Evolutionary conservation across 35 echinoderm and acorn worm species (phyloP).

Genomic region (Apostichopus japonicus): DNA sequence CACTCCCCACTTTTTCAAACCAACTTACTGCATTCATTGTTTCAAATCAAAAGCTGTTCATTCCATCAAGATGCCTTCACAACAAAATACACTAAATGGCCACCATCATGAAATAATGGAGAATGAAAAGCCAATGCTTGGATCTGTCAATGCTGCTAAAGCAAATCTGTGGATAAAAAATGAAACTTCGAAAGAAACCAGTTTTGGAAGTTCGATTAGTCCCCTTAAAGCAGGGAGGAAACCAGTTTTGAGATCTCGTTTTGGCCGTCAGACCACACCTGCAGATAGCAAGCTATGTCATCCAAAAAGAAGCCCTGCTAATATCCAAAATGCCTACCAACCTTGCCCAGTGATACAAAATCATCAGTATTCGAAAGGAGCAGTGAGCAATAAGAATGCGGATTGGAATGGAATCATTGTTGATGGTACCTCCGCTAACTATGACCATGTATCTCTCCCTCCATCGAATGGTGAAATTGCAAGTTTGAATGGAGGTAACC

Average conservation of each 20-base stretch:
- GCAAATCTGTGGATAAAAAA: slow-evolving; percentile 2
- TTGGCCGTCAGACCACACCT: neutral
- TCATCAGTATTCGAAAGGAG: neutral
- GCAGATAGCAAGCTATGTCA: neutral
- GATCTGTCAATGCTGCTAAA: slow-evolving; percentile 5
- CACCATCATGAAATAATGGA: neutral
- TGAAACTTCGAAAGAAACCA: neutral
- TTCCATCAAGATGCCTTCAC: slow-evolving; percentile 9
- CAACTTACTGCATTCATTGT: slow-evolving; percentile 44
- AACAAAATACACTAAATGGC: slow-evolving; percentile 11
- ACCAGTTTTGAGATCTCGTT: neutral
- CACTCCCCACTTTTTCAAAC: slow-evolving; percentile 52
- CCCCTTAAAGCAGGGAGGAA: neutral
- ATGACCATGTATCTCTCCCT: neutral
- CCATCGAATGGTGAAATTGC: neutral
- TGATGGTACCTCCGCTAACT: neutral
- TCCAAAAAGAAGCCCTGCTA: neutral
- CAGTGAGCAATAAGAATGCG: neutral
- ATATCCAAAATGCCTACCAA: neutral
- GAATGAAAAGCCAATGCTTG: neutral
- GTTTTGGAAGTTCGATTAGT: neutral
- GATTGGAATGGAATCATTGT: neutral
- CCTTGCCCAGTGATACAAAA: slow-evolving; percentile 4
- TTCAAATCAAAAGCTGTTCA: slow-evolving; percentile 35
- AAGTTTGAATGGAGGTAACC: neutral